phyloP scores from a whole-genome alignment of 2,797 vertebrate genomes.

The Pangasius macronema region DNA sequence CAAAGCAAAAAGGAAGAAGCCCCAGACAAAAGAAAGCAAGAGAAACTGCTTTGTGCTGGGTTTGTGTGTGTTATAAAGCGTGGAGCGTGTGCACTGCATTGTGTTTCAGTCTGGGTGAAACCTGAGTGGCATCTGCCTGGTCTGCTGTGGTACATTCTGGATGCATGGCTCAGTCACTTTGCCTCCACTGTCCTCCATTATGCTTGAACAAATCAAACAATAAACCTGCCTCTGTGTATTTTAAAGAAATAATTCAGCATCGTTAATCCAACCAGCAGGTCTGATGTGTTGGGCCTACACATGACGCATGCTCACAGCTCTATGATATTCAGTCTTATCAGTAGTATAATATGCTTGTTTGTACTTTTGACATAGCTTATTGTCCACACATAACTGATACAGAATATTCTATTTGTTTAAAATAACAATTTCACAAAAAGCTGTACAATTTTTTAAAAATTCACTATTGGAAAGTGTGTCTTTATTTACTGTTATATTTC shows the following conservation, averaged over 20 bases:
- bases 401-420: neutral
- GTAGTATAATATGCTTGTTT: neutral
- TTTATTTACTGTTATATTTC: slow-evolving; percentile 13
- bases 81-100: slow-evolving; percentile 68
- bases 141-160: slow-evolving; percentile 44
- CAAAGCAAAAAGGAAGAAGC: neutral
- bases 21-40: neutral
- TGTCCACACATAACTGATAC: neutral
- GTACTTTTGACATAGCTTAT: neutral
- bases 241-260: slow-evolving; percentile 47
- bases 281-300: slow-evolving; percentile 11
- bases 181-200: slow-evolving; percentile 53
- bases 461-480: neutral
- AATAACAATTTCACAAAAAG: neutral
- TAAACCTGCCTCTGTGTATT: slow-evolving; percentile 12
- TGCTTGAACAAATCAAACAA: slow-evolving; percentile 53
- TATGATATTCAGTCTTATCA: neutral
- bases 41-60: neutral
- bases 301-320: neutral
- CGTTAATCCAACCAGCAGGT: slow-evolving; percentile 31
- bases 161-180: slow-evolving; percentile 48
- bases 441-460: too few relatives aligned
- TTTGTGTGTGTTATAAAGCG: slow-evolving; percentile 10
- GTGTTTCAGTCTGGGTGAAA: slow-evolving; percentile 71
- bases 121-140: slow-evolving; percentile 57